Evolutionary conservation across 2,113 vertebrate species (phyloP).

Genomic region (Tetraodon nigroviridis): DNA sequence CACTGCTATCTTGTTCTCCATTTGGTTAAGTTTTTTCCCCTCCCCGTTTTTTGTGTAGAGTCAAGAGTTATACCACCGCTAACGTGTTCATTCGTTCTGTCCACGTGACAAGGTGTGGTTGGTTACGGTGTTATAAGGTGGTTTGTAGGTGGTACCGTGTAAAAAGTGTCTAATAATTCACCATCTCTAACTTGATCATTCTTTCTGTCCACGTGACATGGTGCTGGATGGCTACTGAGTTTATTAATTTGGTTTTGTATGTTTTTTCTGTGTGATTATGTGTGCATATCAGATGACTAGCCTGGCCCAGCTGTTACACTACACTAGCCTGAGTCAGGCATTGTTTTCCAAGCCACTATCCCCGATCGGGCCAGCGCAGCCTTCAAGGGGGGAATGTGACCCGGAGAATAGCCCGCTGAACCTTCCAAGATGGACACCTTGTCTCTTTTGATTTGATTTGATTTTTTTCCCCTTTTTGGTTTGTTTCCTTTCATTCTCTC

Average conservation of each 20-base stretch:
- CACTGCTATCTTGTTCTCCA: conserved; percentile 19
- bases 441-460: conserved; percentile 94
- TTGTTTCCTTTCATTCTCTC: conserved; percentile 82
- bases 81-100: conserved; percentile 70
- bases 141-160: too few species aligned
- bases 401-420: conserved; percentile 93
- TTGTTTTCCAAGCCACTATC: conserved; percentile 99
- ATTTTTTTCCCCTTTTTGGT: conserved; percentile 82
- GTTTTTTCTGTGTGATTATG: conserved; percentile 99
- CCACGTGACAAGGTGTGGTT: conserved; percentile 87
- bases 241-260: conserved; percentile 99
- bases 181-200: conserved; percentile 68
- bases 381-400: conserved; percentile 98
- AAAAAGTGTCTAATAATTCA: too few species aligned
- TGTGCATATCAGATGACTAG: conserved; percentile 99
- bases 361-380: conserved; percentile 93
- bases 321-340: conserved; percentile 99
- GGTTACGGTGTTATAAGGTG: conserved; percentile 94
- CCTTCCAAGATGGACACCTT: conserved; percentile 97
- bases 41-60: conserved; percentile 48
- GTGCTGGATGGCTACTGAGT: conserved; percentile 92
- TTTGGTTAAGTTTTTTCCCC: conserved; percentile 27
- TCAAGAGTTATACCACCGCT: conserved; percentile 56
- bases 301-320: conserved; percentile 99
- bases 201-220: conserved; percentile 80